These are phyloP conservation scores for Tragelaphus imberbis DNA, from an alignment of 2,113 vertebrate genomes.

Conservation along the genomic window DNA sequence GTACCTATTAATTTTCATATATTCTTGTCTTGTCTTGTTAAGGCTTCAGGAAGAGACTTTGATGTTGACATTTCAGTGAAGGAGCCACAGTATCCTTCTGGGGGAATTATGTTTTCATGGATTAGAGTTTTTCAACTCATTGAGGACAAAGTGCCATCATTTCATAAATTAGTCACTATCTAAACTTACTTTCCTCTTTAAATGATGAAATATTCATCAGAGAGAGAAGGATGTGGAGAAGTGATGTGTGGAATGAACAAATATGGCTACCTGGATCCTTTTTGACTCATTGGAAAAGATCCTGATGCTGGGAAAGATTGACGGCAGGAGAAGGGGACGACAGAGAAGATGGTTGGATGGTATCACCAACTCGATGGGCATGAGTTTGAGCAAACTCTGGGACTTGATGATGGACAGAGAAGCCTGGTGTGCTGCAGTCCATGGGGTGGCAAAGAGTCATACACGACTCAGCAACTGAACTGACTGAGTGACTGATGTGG, in stretches of 20 bases:
- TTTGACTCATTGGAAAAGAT: not conserved
- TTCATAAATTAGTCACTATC: not conserved
- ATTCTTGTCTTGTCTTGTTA: not conserved
- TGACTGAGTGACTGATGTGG: not conserved
- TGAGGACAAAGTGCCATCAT: not conserved
- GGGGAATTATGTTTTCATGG: not conserved
- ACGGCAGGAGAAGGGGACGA: not conserved
- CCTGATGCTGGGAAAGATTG: not conserved
- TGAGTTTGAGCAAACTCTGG: not conserved
- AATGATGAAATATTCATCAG: not conserved
- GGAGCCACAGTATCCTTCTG: not conserved
- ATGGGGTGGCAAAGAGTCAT: accelerated
- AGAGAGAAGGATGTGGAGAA: not conserved
- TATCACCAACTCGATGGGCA: not conserved
- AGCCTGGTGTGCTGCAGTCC: not conserved
- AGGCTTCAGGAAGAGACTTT: not conserved
- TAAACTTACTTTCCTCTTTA: not conserved
- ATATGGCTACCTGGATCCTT: not conserved
- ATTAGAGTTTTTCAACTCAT: not conserved
- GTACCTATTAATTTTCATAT: not conserved
- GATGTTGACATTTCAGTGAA: not conserved
- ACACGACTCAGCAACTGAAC: not conserved
- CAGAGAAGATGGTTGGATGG: not conserved
- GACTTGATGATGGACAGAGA: not conserved
- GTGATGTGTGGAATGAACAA: not conserved